Evolutionary conservation across 2,113 vertebrate species (phyloP).

Genomic region (Python bivittatus): DNA sequence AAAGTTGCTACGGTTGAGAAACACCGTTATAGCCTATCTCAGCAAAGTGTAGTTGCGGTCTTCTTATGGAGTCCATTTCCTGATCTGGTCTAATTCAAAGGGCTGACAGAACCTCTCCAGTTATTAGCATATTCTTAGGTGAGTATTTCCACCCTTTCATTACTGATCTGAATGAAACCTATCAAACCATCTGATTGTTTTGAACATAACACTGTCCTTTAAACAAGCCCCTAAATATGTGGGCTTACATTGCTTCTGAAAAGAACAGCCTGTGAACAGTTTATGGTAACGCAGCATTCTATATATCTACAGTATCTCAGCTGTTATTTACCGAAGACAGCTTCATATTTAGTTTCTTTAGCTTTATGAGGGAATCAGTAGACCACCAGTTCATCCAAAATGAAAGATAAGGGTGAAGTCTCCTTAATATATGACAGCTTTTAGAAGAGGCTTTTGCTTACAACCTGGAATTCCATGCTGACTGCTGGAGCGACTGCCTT

Average conservation of each 20-base stretch:
- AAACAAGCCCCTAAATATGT: background rate
- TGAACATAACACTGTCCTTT: background rate
- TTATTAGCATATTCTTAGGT: background rate
- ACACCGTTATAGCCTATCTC: background rate
- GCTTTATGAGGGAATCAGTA: background rate
- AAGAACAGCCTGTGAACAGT: background rate
- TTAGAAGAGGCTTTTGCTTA: background rate
- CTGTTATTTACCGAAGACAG: background rate
- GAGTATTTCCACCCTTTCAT: background rate
- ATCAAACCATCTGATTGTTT: background rate
- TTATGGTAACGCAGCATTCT: background rate
- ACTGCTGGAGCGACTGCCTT: background rate
- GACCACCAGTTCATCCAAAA: background rate
- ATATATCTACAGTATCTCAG: background rate
- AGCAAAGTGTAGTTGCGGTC: background rate
- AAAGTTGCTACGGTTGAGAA: too few species aligned
- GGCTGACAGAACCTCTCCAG: background rate
- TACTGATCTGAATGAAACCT: background rate
- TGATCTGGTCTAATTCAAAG: background rate
- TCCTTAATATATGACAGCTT: background rate
- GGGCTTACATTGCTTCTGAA: background rate
- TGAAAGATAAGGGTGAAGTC: background rate
- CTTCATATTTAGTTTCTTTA: background rate
- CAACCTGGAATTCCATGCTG: background rate
- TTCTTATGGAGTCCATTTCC: background rate